phyloP scores from a whole-genome alignment of 1,140 invertebrate species.

The Dendrolimus punctatus region DNA sequence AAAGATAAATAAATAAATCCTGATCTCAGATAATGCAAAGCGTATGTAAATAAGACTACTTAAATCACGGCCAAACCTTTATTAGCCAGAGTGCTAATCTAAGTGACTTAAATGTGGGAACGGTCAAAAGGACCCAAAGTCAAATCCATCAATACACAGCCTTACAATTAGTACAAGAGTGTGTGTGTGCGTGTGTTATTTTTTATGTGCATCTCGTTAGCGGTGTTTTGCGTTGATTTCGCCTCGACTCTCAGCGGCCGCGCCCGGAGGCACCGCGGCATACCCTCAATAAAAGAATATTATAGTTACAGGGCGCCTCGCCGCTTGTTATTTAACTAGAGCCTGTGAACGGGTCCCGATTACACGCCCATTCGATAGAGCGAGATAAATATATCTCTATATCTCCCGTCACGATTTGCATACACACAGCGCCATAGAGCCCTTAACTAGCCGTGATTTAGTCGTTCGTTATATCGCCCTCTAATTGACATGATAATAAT shows the following conservation, averaged over 20 bases:
- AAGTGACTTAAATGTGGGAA: constrained; percentile 14
- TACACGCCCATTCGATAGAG: constrained; percentile 44
- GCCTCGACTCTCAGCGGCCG: constrained; percentile 13
- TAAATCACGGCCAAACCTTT: background rate
- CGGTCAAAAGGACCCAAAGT: constrained; percentile 17
- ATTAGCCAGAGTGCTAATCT: background rate
- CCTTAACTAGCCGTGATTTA: constrained; percentile 46
- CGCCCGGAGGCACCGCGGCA: constrained; percentile 45
- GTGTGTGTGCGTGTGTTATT: constrained; percentile 40
- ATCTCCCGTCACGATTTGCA: constrained; percentile 30
- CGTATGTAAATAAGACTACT: background rate
- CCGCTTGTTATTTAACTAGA: constrained; percentile 69
- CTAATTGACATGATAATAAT: constrained; percentile 68
- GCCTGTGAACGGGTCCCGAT: constrained; percentile 46
- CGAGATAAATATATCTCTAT: constrained; percentile 18
- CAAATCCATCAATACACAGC: constrained; percentile 29
- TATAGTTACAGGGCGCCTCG: constrained; percentile 60
- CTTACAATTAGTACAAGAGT: constrained; percentile 23
- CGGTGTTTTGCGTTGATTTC: constrained; percentile 46
- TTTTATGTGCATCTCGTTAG: constrained; percentile 53
- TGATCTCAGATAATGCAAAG: no score
- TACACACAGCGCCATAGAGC: constrained; percentile 28
- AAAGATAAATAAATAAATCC: no score
- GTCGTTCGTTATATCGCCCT: constrained; percentile 47
- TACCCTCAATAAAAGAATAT: constrained; percentile 59